Conservation (phyloP, 2,888 invertebrate species). For the Andrena marginata region DNA sequence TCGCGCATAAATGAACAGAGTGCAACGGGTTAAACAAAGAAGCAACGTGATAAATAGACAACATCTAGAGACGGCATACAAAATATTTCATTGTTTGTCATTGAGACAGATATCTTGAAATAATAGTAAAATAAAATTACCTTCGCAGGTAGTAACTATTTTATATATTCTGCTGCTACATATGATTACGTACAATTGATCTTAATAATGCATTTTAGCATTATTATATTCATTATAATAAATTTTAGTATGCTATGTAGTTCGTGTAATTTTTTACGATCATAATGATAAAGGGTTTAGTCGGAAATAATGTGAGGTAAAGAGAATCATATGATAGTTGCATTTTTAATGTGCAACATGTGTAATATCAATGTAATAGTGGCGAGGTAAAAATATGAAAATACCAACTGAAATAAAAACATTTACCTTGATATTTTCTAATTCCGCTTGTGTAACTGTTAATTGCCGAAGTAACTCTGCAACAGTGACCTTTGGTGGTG, state of each 20-base stretch:
- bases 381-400: slow-evolving; percentile 1
- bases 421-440: slow-evolving; percentile 94
- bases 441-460: slow-evolving; percentile 93
- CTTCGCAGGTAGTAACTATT: slow-evolving; percentile 3
- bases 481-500: slow-evolving; percentile 90
- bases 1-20: too few species aligned
- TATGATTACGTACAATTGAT: not conserved
- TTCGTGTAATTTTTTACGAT: slow-evolving; percentile 32
- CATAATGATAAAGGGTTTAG: slow-evolving; percentile 13
- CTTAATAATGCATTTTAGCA: slow-evolving; percentile 7
- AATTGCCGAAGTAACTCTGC: slow-evolving; percentile 93
- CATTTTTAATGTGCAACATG: slow-evolving; percentile 32
- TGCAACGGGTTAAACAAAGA: not conserved
- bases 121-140: not conserved
- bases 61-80: slow-evolving; percentile 16
- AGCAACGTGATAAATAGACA: slow-evolving; percentile 12
- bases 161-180: not conserved
- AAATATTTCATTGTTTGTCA: not conserved
- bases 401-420: not conserved
- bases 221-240: slow-evolving; percentile 9
- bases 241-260: slow-evolving; percentile 26
- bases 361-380: slow-evolving; percentile 23
- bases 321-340: slow-evolving; percentile 14
- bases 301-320: slow-evolving; percentile 36
- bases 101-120: not conserved